Evolutionary conservation across 1,140 invertebrate species (phyloP).

Genomic region (Brachionus sp.): DNA sequence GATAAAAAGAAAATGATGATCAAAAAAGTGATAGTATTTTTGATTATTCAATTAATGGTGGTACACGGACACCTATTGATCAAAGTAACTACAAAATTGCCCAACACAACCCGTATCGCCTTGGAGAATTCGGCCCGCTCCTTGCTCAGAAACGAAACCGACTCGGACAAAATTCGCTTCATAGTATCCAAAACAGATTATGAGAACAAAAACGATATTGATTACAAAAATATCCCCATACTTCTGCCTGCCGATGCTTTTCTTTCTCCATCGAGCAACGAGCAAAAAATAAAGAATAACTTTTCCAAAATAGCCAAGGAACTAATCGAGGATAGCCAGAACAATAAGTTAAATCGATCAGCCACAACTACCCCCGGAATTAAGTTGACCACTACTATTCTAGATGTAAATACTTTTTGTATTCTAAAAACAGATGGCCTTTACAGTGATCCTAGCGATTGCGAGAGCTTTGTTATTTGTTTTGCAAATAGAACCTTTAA

Average conservation of each 20-base stretch:
- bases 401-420: constrained; percentile 33
- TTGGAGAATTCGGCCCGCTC: not conserved
- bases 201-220: not conserved
- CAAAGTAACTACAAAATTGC: not conserved
- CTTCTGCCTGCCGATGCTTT: constrained; percentile 7
- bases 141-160: not conserved
- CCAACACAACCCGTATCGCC: not conserved
- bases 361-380: not conserved
- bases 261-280: not conserved
- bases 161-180: not conserved
- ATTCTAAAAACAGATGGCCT: constrained; percentile 42
- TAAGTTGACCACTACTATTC: not conserved
- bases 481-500: constrained; percentile 39
- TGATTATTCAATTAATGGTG: not conserved
- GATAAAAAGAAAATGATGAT: not conserved
- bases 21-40: not conserved
- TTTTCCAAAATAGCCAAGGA: constrained; percentile 41
- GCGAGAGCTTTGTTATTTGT: constrained; percentile 46
- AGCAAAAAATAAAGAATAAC: not conserved
- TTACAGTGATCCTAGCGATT: constrained; percentile 30
- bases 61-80: not conserved
- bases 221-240: constrained; percentile 28
- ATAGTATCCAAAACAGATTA: constrained; percentile 2
- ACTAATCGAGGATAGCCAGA: not conserved
- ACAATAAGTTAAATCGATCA: not conserved